phyloP scores from a whole-genome alignment of 2,113 vertebrate genomes.

The Cranoglanis bouderius region DNA sequence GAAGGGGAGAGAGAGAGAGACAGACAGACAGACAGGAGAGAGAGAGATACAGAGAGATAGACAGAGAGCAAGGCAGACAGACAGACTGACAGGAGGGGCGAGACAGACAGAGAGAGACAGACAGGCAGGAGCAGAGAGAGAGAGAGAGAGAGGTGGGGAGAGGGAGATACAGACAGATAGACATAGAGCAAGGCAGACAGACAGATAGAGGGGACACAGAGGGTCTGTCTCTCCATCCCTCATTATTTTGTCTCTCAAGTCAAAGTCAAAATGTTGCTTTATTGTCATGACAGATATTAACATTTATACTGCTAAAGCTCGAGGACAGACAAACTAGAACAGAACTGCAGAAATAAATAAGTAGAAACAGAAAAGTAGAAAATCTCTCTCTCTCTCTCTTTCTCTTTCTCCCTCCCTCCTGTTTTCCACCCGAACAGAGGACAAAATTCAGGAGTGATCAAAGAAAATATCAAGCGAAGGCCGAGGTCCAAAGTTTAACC shows the following conservation, averaged over 20 bases:
- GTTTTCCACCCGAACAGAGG: neutral
- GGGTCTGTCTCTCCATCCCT: neutral
- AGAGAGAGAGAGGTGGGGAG: no score
- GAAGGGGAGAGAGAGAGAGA: constrained; percentile 11
- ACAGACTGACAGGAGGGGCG: neutral
- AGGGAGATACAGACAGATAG: neutral
- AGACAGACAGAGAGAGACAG: neutral
- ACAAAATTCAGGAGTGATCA: neutral
- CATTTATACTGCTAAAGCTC: no score
- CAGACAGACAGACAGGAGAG: constrained; percentile 42
- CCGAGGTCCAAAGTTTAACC: neutral
- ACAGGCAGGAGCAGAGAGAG: neutral
- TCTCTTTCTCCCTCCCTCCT: neutral
- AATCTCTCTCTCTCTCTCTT: neutral
- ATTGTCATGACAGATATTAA: no score
- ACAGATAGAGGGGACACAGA: neutral
- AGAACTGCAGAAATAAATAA: no score
- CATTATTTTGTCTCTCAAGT: neutral
- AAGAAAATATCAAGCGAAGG: neutral
- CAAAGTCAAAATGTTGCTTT: no score
- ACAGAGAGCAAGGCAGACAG: neutral
- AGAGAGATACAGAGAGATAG: neutral
- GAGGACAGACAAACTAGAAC: no score
- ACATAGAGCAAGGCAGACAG: neutral
- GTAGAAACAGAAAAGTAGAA: no score